Evolutionary conservation across 2,888 invertebrate genomes (phyloP), one percentile per base, ranked within the genome.

Genomic region (Eurytoma californica): DNA sequence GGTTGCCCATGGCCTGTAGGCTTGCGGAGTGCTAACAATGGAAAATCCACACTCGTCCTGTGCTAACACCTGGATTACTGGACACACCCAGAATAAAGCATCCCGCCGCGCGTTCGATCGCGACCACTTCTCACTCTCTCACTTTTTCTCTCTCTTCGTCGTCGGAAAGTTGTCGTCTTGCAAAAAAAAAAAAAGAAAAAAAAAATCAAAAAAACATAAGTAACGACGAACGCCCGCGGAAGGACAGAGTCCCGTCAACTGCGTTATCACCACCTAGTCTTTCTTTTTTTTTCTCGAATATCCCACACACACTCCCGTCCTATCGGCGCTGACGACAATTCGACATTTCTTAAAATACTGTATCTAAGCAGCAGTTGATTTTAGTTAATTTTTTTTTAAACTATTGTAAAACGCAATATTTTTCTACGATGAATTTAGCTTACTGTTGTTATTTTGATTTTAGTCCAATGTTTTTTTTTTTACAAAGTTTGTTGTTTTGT

Each of bases 21-120:
- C 94, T 92, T 92, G 92, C 81, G 82, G 94, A 94, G 94, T 94
- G 94, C 94, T 94, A 94, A 94, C 93, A 90, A 88, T 90, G 90
- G 90, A 90, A 89, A 73, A 81, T 89, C 90, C 90, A 90, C 89
- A 89, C 81, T 79, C 81, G 81, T 81, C 90, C 90, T 88, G 90
- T 90, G 90, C 90, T 90, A 90, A 90, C 90, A 90, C 89, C 90
- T 90, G 90, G 90, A 90, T 88, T 89, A 88, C 89, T 81, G 90
- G 90, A 89, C 82, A 88, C 88, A 88, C 77, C 79, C 81, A 81
- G 81, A 39, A 39, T 39, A 39, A 39, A 81, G 81, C 80, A 80
- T 78, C 80, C 28, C 68, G 63, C 68, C 75, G 80, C 80, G 80
- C 81, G 81, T 81, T 81, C 79, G 79, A 81, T 79, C 77, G 76